Conservation (phyloP, 2,797 vertebrate genomes). For the Sciaenops ocellatus region DNA sequence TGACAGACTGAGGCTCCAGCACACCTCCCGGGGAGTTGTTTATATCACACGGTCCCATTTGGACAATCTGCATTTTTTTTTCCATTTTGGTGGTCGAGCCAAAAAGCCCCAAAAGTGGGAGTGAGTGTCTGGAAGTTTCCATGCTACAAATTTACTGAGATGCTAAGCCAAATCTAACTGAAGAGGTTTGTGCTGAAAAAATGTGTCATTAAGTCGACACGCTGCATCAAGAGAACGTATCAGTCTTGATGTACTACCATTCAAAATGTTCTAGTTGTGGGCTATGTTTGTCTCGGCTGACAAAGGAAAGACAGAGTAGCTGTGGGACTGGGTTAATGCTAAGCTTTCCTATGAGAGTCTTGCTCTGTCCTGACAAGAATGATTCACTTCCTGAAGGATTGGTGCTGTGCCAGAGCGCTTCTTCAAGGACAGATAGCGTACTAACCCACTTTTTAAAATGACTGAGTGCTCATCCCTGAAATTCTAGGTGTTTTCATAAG, state of each 20-base stretch:
- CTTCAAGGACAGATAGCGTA: conserved; percentile 76
- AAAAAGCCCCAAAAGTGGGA: conserved; percentile 42
- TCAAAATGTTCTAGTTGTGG: conserved; percentile 58
- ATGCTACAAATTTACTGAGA: conserved; percentile 24
- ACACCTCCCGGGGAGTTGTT: conserved; percentile 65
- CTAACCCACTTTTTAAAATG: conserved; percentile 66
- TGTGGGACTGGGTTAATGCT: conserved; percentile 63
- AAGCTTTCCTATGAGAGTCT: conserved; percentile 70
- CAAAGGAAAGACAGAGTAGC: conserved; percentile 66
- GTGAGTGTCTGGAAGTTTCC: conserved; percentile 58
- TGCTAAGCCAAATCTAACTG: conserved; percentile 32
- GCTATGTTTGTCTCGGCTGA: conserved; percentile 56
- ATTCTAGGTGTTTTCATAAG: conserved; percentile 53
- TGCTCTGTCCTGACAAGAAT: conserved; percentile 67
- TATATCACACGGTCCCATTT: conserved; percentile 65
- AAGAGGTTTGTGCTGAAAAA: conserved; percentile 24
- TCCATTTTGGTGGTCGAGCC: conserved; percentile 23
- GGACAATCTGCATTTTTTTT: conserved; percentile 53
- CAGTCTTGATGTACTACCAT: conserved; percentile 51
- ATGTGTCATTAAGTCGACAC: conserved; percentile 38
- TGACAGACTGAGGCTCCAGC: conserved; percentile 51
- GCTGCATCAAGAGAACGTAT: conserved; percentile 34
- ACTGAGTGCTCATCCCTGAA: conserved; percentile 57
- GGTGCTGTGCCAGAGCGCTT: conserved; percentile 68
- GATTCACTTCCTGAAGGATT: conserved; percentile 76